Conservation (phyloP, 53 echinoderm and acorn worm species). For the Crossaster papposus region DNA sequence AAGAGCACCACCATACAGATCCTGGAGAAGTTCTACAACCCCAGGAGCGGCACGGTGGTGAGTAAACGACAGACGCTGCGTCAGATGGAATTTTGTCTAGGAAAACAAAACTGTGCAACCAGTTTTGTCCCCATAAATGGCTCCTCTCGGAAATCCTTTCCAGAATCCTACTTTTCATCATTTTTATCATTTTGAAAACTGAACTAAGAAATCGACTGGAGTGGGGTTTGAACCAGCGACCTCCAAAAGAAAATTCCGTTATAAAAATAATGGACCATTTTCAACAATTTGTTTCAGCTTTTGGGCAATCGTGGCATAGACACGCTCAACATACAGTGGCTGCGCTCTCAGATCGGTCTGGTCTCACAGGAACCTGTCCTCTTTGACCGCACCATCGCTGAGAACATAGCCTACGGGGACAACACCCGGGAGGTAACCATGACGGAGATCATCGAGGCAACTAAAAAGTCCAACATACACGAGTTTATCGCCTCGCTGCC, state of each 20-base stretch:
- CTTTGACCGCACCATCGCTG: conserved; percentile 89
- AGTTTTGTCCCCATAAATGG: too few relatives aligned
- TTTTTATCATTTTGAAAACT: too few relatives aligned
- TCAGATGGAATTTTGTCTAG: too few relatives aligned
- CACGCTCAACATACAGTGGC: conserved; percentile 83
- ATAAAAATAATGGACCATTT: neutral
- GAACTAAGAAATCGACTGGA: too few relatives aligned
- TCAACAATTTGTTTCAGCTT: conserved; percentile 14
- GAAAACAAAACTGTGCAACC: too few relatives aligned
- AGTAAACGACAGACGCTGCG: conserved; percentile 13
- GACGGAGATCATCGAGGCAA: conserved; percentile 78
- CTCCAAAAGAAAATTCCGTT: too few relatives aligned
- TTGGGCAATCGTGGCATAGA: conserved; percentile 67
- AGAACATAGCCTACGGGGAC: conserved; percentile 97
- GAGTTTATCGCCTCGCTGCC: conserved; percentile 84
- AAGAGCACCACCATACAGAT: conserved; percentile 91
- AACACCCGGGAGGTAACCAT: conserved; percentile 78
- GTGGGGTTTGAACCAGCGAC: too few relatives aligned
- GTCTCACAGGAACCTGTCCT: conserved; percentile 95
- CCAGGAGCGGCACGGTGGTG: conserved; percentile 77
- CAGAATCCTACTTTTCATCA: too few relatives aligned
- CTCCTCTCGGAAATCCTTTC: too few relatives aligned
- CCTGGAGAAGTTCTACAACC: conserved; percentile 86
- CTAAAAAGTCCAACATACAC: conserved; percentile 91
- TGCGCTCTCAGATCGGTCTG: conserved; percentile 88